Evolutionary conservation across 2,797 vertebrate genomes (phyloP).

Genomic region (Chelonia mydas): DNA sequence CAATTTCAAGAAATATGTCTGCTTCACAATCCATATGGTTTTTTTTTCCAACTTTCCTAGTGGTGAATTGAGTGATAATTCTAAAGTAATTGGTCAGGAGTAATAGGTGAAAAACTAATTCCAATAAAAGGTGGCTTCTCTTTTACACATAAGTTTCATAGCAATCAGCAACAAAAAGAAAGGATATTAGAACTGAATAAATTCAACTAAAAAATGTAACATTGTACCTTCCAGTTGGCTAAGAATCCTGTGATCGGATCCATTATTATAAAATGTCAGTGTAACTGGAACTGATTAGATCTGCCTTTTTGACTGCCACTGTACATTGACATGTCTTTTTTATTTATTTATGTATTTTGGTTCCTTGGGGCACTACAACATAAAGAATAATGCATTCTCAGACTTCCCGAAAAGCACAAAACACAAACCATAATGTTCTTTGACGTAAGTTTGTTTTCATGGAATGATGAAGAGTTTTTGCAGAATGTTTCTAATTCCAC

Average conservation of each 20-base stretch:
- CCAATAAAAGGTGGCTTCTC: neutral
- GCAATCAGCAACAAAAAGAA: neutral
- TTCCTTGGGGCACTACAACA: neutral
- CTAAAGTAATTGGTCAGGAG: neutral
- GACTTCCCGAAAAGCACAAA: neutral
- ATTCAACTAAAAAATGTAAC: neutral
- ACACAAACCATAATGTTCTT: neutral
- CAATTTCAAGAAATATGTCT: neutral
- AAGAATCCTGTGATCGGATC: neutral
- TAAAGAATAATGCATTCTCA: neutral
- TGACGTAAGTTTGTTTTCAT: neutral
- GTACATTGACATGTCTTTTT: neutral
- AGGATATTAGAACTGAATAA: neutral
- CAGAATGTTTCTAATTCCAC: neutral
- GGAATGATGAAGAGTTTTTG: neutral
- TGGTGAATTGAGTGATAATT: conserved; percentile 9
- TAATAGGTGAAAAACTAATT: neutral
- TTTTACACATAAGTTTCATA: neutral
- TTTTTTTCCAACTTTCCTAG: neutral
- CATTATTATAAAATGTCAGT: neutral
- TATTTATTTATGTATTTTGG: neutral
- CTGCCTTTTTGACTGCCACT: neutral
- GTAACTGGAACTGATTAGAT: neutral
- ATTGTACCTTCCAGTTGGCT: neutral
- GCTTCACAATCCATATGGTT: neutral